Percentiles rank a stretch among this genome's conserved stretches.
These are phyloP conservation scores for Phylloscopus whistleri DNA, from an alignment of 2,113 vertebrate genomes.

Conservation along the genomic window DNA sequence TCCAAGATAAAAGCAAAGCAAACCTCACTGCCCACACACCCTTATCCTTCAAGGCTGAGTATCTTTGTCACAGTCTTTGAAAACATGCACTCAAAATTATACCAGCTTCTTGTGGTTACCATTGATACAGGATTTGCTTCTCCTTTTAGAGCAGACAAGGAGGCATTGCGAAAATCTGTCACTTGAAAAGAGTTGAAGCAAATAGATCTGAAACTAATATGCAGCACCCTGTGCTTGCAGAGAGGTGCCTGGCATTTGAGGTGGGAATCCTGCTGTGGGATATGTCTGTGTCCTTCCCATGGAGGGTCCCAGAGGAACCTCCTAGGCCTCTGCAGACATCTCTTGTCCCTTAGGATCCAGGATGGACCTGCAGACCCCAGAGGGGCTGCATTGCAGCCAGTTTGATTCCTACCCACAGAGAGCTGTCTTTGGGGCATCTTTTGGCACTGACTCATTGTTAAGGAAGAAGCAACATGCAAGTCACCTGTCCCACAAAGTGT, in stretches of 20 bases:
- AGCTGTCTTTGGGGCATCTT: background rate
- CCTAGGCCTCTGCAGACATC: background rate
- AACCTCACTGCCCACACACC: conserved; percentile 32
- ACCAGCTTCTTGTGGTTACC: conserved; percentile 42
- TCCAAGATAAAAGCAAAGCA: conserved; percentile 60
- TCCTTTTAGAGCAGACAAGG: conserved; percentile 35
- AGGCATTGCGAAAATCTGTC: conserved; percentile 8
- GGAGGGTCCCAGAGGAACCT: background rate
- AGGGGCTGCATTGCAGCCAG: background rate
- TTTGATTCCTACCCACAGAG: background rate
- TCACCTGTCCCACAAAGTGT: conserved; percentile 12
- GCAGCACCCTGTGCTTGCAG: background rate
- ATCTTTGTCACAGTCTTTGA: conserved; percentile 13
- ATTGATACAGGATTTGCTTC: conserved; percentile 47
- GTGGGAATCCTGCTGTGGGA: background rate
- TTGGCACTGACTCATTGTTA: background rate
- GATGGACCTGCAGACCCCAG: background rate
- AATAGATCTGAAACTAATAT: background rate
- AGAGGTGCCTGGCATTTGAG: background rate
- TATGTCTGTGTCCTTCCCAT: background rate
- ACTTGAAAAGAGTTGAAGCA: background rate
- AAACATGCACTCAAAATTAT: conserved; percentile 6
- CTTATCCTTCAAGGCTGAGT: conserved; percentile 58
- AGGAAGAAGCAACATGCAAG: background rate
- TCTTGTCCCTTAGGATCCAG: background rate